Evolutionary conservation across 2,888 invertebrate genomes (phyloP), one percentile per base, ranked within the genome.

Genomic region (Nowickia ferox): DNA sequence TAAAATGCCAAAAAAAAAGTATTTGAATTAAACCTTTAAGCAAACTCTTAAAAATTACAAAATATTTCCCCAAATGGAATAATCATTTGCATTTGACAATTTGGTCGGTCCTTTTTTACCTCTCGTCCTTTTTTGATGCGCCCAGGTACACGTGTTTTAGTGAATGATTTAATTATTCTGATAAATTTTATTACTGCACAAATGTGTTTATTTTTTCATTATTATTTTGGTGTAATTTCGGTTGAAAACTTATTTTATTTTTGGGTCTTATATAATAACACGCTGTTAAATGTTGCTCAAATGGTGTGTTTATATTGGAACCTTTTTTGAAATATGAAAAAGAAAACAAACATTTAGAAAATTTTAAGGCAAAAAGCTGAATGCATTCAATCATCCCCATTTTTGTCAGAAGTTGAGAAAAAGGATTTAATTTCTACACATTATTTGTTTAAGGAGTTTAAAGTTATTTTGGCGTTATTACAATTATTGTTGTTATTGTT

Each of bases 181-280:
- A 86, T 86, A 86, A 86, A 86, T 86, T 86, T 86, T 86, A 86
- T 86, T 83, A 68, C 83, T 71, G 79, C 82, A 85, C 82, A 82
- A 85, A 82, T 82, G 75, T 69, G 65, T 81, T 61, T 75, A 48
- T 63, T 74, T 79, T 71, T 72, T 76, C 59, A 69, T 63, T 55
- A 69, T 71, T 76, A 81, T 81, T 84, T 81, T 44, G 44, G 9
- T 30, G 44, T 68, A 72, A 72, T 71, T 78, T 75, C 46, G 38
- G 44, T 38, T 48, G 38, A 78, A 78, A 66, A 10, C 40, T 71
- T 48, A 74, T 51, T 78, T 51, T 61, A 19, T 65, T 71, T 82
- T 84, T 61, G 71, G 75, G 76, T 72, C 63, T 59, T 38, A 19
- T 69, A 79, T 61, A 61, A 53, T 69, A 79, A 66, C 69, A 72